Conservation (phyloP, 2,888 invertebrate species). For the Caenorhabditis sp. region DNA sequence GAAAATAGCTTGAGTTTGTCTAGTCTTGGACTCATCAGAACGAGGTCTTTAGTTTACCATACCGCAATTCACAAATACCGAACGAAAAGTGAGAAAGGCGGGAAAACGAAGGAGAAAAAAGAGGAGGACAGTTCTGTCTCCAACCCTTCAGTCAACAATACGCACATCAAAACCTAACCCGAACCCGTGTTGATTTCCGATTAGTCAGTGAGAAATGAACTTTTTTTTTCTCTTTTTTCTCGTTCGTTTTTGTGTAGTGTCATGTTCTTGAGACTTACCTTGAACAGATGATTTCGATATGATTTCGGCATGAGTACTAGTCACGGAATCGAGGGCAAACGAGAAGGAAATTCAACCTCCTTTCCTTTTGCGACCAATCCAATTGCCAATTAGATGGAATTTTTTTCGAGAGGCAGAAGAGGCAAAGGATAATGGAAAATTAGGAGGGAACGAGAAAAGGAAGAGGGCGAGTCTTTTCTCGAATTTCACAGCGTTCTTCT, state of each 20-base stretch:
- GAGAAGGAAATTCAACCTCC: conserved; percentile 22
- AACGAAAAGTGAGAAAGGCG: no score
- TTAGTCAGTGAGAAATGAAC: no score
- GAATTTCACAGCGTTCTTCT: conserved; percentile 36
- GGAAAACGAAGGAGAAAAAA: no score
- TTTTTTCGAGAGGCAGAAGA: conserved; percentile 6
- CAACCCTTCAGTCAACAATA: no score
- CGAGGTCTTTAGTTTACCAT: no score
- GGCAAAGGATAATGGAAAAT: neutral
- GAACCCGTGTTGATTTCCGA: no score
- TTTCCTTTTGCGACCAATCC: conserved; percentile 40
- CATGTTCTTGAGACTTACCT: conserved; percentile 8
- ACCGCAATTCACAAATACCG: no score
- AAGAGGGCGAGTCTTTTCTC: conserved; percentile 1
- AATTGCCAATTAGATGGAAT: conserved; percentile 48
- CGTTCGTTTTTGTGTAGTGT: no score
- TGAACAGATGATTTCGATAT: conserved; percentile 32
- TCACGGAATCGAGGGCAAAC: neutral
- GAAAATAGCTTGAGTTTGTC: neutral
- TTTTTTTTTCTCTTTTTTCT: neutral
- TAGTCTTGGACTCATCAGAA: conserved; percentile 18
- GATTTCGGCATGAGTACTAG: conserved; percentile 20
- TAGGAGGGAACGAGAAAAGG: neutral
- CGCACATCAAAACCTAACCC: no score
- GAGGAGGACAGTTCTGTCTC: no score